phyloP scores from a whole-genome alignment of 1,140 invertebrate genomes.

The Eubasilissa regina region DNA sequence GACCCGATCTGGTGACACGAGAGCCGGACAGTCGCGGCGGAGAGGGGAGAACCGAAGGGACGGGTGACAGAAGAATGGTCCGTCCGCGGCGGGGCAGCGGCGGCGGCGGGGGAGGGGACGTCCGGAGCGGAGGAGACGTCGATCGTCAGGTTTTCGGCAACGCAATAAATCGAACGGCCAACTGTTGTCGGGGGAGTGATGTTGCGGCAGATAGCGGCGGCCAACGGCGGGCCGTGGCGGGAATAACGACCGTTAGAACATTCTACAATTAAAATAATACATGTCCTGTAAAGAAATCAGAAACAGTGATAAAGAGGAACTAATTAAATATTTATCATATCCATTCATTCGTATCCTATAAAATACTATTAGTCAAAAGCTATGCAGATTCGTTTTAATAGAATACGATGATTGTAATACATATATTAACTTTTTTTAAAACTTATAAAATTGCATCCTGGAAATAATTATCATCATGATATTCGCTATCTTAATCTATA shows the following conservation, averaged over 20 bases:
- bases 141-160: constrained; percentile 63
- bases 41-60: background rate
- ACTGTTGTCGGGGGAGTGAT: constrained; percentile 56
- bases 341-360: too few relatives aligned
- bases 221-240: background rate
- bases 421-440: too few relatives aligned
- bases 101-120: background rate
- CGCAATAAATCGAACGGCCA: constrained; percentile 63
- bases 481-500: too few relatives aligned
- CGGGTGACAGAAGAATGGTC: constrained; percentile 34
- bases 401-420: too few relatives aligned
- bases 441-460: too few relatives aligned
- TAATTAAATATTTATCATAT: too few relatives aligned
- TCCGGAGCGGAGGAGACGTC: constrained; percentile 35
- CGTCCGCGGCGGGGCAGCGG: background rate
- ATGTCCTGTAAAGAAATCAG: too few relatives aligned
- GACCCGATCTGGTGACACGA: constrained; percentile 11
- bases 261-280: background rate
- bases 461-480: too few relatives aligned
- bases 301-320: too few relatives aligned
- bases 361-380: too few relatives aligned
- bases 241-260: constrained; percentile 4
- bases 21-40: background rate
- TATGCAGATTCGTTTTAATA: too few relatives aligned
- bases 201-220: constrained; percentile 50